These are phyloP conservation scores for Ceratina japonica DNA, from an alignment of 1,140 invertebrate genomes.

Conservation along the genomic window DNA sequence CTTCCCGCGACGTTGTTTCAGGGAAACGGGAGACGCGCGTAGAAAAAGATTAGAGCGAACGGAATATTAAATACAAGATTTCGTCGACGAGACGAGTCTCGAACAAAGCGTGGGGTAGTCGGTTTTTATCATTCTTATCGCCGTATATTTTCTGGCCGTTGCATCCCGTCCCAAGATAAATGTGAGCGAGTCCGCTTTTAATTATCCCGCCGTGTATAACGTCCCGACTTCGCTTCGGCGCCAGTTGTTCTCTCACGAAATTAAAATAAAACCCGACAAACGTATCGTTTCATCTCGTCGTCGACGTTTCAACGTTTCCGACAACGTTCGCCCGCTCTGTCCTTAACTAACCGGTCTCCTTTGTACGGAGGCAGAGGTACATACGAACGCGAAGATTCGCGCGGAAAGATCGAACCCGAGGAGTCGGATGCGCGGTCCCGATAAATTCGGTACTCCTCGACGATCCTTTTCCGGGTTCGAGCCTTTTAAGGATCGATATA, in stretches of 20 bases:
- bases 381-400: background rate
- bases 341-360: no score
- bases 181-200: background rate
- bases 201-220: background rate
- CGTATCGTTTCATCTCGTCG: background rate
- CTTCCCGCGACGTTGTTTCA: background rate
- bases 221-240: no score
- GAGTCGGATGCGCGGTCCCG: background rate
- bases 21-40: no score
- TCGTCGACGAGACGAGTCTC: background rate
- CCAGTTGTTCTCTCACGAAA: background rate
- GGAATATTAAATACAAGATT: no score
- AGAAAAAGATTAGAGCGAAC: no score
- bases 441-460: background rate
- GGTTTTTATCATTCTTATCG: background rate
- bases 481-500: constrained; percentile 34
- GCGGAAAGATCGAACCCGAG: no score
- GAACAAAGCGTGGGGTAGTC: background rate
- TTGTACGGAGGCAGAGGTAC: no score
- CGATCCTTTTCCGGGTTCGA: constrained; percentile 8
- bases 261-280: background rate
- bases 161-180: background rate
- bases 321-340: background rate
- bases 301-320: background rate
- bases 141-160: background rate